phyloP scores from a whole-genome alignment of 2,113 vertebrate species.

The Anthoscopus minutus region DNA sequence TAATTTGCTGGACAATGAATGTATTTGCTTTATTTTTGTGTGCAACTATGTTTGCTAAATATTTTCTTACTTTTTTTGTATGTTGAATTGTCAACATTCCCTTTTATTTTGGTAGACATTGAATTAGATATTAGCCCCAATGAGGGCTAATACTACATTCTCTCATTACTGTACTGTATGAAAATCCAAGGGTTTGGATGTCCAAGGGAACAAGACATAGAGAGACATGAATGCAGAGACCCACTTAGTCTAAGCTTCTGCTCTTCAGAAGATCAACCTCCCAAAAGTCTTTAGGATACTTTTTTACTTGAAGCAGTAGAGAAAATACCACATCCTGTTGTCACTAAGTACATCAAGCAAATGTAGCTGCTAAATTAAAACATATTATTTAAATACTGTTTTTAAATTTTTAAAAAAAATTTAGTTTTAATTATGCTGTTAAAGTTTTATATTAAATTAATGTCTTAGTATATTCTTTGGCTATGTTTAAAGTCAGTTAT shows the following conservation, averaged over 20 bases:
- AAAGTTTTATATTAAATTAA: neutral
- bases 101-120: neutral
- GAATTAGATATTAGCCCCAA: no score
- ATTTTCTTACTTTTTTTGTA: conserved; percentile 8
- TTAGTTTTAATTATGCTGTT: neutral
- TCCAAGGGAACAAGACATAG: neutral
- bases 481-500: neutral
- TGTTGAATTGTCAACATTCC: neutral
- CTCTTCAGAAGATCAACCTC: neutral
- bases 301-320: neutral
- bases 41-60: neutral
- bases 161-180: no score
- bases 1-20: neutral
- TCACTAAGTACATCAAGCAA: neutral
- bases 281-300: neutral
- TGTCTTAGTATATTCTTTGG: neutral
- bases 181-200: no score
- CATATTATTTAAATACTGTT: neutral
- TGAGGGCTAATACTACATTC: no score
- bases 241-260: neutral
- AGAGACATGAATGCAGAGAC: neutral
- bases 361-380: neutral
- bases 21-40: neutral
- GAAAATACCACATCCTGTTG: neutral
- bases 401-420: no score